These are phyloP conservation scores for Plestiodon gilberti DNA, from an alignment of 2,113 vertebrate species.

Conservation along the genomic window DNA sequence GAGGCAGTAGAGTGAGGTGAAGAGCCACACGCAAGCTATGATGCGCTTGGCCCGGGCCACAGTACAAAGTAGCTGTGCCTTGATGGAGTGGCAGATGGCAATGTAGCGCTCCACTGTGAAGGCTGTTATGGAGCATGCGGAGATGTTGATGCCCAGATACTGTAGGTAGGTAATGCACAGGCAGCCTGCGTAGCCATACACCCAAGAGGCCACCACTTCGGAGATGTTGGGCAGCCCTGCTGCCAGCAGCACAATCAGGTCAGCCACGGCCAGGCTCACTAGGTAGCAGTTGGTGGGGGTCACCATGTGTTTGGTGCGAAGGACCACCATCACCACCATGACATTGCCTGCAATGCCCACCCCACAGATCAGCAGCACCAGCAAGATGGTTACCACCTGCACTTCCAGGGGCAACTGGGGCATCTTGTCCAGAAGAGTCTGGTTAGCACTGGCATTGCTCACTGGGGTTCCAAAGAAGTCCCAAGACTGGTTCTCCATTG, in stretches of 20 bases:
- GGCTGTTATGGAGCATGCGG: slow-evolving; percentile 84
- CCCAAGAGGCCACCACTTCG: slow-evolving; percentile 80
- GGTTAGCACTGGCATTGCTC: slow-evolving; percentile 25
- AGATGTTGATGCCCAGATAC: slow-evolving; percentile 88
- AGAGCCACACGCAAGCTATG: slow-evolving; percentile 83
- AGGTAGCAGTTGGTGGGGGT: slow-evolving; percentile 90
- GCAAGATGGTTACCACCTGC: slow-evolving; percentile 83
- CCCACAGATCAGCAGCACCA: slow-evolving; percentile 85
- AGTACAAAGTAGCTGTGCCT: slow-evolving; percentile 84
- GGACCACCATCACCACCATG: slow-evolving; percentile 87
- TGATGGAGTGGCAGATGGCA: slow-evolving; percentile 86
- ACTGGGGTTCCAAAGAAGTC: background rate
- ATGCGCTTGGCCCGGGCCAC: slow-evolving; percentile 85
- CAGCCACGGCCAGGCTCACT: slow-evolving; percentile 84
- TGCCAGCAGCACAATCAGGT: slow-evolving; percentile 84
- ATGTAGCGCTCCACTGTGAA: slow-evolving; percentile 88
- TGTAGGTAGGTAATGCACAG: slow-evolving; percentile 88
- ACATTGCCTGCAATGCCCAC: slow-evolving; percentile 84
- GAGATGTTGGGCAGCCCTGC: slow-evolving; percentile 86
- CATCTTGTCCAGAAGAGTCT: slow-evolving; percentile 76
- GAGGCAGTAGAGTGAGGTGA: slow-evolving; percentile 83
- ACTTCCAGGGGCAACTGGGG: slow-evolving; percentile 79
- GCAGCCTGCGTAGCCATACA: slow-evolving; percentile 85
- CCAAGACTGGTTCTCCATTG: slow-evolving; percentile 45
- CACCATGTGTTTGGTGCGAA: slow-evolving; percentile 85